A percentile compares a stretch with the other conserved stretches of the same genome.
Evolutionary conservation across 1,140 invertebrate genomes (phyloP).

Genomic region (Contarinia nasturtii): DNA sequence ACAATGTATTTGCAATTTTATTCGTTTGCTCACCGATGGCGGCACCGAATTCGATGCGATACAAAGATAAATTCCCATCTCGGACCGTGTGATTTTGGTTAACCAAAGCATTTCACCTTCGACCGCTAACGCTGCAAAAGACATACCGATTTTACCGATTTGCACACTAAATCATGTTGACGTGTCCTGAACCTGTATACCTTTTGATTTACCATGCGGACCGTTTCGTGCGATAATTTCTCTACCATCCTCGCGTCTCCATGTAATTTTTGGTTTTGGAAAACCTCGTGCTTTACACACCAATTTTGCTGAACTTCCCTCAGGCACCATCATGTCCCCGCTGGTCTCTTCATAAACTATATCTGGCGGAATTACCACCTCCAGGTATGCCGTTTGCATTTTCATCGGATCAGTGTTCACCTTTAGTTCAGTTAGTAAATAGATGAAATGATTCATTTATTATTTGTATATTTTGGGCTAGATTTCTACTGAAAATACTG

Average conservation of each 20-base stretch:
- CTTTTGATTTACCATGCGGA: constrained; percentile 45
- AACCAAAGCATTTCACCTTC: constrained; percentile 58
- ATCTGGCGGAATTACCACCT: constrained; percentile 80
- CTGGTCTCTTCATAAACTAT: constrained; percentile 76
- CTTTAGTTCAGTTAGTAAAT: neutral
- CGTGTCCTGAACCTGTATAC: constrained; percentile 21
- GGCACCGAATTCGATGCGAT: constrained; percentile 62
- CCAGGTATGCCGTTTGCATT: constrained; percentile 54
- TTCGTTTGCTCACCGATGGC: constrained; percentile 57
- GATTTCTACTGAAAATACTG: no score
- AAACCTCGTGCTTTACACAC: constrained; percentile 70
- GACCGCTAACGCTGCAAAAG: constrained; percentile 33
- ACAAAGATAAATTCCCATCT: constrained; percentile 74
- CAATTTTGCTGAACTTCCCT: constrained; percentile 72
- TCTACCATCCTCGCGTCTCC: constrained; percentile 70
- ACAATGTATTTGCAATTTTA: constrained; percentile 71
- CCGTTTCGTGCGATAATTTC: constrained; percentile 57
- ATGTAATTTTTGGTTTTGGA: constrained; percentile 65
- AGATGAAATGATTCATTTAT: neutral
- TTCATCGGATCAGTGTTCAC: constrained; percentile 61
- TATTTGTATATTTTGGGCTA: no score
- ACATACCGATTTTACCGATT: no score
- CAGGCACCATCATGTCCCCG: constrained; percentile 76
- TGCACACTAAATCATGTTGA: neutral
- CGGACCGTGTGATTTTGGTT: constrained; percentile 59